Conservation (phyloP, 2,797 vertebrate genomes). For the Crocodylus rhombifer region DNA sequence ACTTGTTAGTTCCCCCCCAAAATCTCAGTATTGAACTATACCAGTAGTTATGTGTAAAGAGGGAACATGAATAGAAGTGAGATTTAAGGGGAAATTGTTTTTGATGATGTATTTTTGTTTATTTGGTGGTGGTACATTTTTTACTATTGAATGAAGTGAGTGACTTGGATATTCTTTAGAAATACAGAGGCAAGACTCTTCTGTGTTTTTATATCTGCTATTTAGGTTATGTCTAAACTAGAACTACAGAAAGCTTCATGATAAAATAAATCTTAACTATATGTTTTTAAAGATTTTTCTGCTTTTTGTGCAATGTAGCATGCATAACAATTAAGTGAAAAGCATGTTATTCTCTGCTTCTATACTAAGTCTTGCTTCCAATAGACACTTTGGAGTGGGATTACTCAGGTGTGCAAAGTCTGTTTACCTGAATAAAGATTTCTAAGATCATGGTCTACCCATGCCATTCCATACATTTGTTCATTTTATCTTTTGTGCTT, state of each 20-base stretch:
- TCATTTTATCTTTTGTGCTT: neutral
- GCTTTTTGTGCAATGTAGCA: conserved; percentile 15
- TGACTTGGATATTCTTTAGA: neutral
- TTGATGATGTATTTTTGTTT: neutral
- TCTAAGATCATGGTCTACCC: neutral
- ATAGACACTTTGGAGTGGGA: neutral
- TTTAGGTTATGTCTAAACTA: conserved; percentile 59
- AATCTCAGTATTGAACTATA: neutral
- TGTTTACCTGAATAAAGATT: neutral
- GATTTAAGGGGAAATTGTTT: neutral
- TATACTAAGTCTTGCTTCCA: neutral
- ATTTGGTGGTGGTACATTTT: neutral
- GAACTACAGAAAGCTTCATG: neutral
- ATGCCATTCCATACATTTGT: neutral
- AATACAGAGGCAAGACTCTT: fast-evolving
- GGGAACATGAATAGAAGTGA: neutral
- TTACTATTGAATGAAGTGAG: neutral
- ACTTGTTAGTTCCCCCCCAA: fast-evolving
- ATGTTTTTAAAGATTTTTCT: neutral
- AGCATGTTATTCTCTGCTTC: fast-evolving
- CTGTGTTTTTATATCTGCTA: conserved; percentile 10
- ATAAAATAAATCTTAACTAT: neutral
- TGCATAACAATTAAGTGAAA: conserved; percentile 2
- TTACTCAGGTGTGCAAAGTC: neutral
- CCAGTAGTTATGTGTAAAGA: neutral